Evolutionary conservation across 2,113 vertebrate genomes (phyloP), one percentile per base, ranked within the genome.

Genomic region (Hyaena hyaena): DNA sequence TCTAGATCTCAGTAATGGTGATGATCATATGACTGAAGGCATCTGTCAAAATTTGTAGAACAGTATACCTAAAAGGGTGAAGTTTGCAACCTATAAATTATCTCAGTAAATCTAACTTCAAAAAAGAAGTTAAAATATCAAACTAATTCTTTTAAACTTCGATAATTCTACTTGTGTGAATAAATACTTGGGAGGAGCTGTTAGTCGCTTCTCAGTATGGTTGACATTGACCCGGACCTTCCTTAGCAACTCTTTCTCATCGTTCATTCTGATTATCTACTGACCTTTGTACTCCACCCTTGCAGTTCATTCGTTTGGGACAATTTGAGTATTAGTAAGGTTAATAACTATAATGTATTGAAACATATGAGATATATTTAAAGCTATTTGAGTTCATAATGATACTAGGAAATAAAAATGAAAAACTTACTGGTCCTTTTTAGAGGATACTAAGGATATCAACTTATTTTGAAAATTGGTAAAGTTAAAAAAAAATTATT

Each of bases 381-480:
- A 65, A 89, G 35, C 8, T 69, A 26, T 66, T 35, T 73, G 45
- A 81, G 71, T 83, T 96, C 50, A 48, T 84, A 79, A 58, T 45
- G 33, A 76, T 35, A n/a, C 53, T 83, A 43, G 45, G 61, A 53
- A 95, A 80, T 58, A 63, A 94, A 90, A 90, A 28, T 74, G 45
- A 74, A 74, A 84, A 82, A 63, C 31, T 43, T 14, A 82, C 17
- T 87, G 33, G 14, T 65, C 48, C 43, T 15, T 69, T 81, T 79
- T 10, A 9, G 31, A 68, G 77, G 74, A 39, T 85, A 48, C 26
- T 80, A 58, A 68, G 26, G 45, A 58, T 90, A 79, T 76, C 28
- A 63, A 48, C 15, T 92, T 88, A 74, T 53, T 89, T 97, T 85
- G 63, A 79, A 93, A 93, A 95, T 17, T 89, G 16, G 43, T 53